Evolutionary conservation across 2,888 invertebrate genomes (phyloP).

Genomic region (Nemapogon koenigi): DNA sequence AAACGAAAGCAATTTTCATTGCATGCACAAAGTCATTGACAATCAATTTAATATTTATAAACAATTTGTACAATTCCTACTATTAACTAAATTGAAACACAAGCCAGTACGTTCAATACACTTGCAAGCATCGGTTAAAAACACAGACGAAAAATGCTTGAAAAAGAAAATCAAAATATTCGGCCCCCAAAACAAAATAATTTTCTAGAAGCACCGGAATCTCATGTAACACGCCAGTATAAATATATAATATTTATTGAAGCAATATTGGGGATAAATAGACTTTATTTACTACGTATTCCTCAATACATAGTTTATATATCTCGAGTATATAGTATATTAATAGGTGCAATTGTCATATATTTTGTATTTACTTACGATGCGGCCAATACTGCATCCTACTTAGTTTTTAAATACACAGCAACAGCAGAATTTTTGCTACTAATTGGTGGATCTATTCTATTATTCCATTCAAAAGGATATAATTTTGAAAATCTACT

Average conservation of each 20-base stretch:
- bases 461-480: slow-evolving; percentile 3
- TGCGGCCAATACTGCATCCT: slow-evolving; percentile 17
- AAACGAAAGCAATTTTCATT: too few species aligned
- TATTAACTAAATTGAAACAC: too few species aligned
- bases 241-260: slow-evolving; percentile 19
- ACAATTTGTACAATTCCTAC: too few species aligned
- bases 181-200: slow-evolving; percentile 1
- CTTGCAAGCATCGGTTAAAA: too few species aligned
- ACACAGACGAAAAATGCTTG: too few species aligned
- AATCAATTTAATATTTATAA: too few species aligned
- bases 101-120: too few species aligned
- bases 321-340: slow-evolving; percentile 17
- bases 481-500: slow-evolving; percentile 27
- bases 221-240: neutral
- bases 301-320: slow-evolving; percentile 15
- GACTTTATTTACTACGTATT: slow-evolving; percentile 23
- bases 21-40: too few species aligned
- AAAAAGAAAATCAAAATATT: too few species aligned
- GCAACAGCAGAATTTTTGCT: slow-evolving; percentile 25
- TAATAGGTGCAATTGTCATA: slow-evolving; percentile 15
- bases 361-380: slow-evolving; percentile 15
- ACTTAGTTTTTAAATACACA: slow-evolving; percentile 24
- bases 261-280: slow-evolving; percentile 26
- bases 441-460: slow-evolving; percentile 22
- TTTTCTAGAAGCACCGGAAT: too few species aligned